These are phyloP conservation scores for Nyctalus aviator DNA, from an alignment of 2,797 vertebrate genomes.

Conservation along the genomic window DNA sequence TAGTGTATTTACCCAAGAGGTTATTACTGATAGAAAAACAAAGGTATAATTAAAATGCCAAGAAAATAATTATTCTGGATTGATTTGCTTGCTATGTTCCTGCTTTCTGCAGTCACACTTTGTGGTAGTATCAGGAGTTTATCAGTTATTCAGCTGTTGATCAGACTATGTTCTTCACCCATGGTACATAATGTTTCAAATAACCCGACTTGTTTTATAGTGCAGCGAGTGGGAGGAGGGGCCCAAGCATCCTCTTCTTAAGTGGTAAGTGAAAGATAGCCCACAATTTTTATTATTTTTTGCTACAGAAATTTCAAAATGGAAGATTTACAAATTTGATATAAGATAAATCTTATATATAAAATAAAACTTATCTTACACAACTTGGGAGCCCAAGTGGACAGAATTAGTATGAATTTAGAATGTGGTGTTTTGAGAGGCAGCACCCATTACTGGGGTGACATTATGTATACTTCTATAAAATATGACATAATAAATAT, in stretches of 20 bases:
- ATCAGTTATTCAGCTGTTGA: background rate
- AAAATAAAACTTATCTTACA: background rate
- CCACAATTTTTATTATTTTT: background rate
- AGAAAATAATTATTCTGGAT: background rate
- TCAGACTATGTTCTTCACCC: background rate
- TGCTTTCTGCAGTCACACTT: background rate
- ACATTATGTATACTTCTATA: background rate
- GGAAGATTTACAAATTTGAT: background rate
- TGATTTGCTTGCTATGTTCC: background rate
- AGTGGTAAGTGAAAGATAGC: background rate
- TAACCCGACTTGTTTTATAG: background rate
- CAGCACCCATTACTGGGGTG: background rate
- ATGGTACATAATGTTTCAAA: background rate
- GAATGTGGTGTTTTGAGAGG: background rate
- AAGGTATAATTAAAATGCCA: background rate
- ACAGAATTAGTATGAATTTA: background rate
- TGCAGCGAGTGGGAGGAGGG: background rate
- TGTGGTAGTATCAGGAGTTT: background rate
- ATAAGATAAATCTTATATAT: background rate
- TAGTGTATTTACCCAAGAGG: background rate
- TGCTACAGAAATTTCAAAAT: background rate
- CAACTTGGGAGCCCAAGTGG: background rate
- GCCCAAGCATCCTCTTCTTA: background rate
- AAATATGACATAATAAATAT: background rate
- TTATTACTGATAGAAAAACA: background rate